These are phyloP conservation scores for Actinernus sp. DNA, from an alignment of 92 coral and sea anemone species.

Conservation along the genomic window DNA sequence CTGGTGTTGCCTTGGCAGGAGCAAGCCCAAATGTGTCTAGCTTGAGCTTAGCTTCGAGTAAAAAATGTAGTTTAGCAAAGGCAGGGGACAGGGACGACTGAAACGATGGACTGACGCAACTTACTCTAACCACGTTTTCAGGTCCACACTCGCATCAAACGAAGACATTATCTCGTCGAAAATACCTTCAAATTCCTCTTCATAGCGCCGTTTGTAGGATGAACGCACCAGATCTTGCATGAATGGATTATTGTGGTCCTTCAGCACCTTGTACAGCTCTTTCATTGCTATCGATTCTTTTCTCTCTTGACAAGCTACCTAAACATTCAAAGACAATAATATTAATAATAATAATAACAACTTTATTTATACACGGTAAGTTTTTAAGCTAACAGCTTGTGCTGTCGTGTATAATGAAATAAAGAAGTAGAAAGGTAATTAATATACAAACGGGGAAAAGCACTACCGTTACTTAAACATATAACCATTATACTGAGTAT, in stretches of 20 bases:
- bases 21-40: too few relatives aligned
- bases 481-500: too few relatives aligned
- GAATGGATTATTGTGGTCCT: conserved; percentile 30
- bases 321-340: too few relatives aligned
- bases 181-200: too few relatives aligned
- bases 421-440: too few relatives aligned
- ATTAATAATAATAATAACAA: too few relatives aligned
- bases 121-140: conserved; percentile 10
- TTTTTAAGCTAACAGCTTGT: too few relatives aligned
- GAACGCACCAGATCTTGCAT: conserved; percentile 19
- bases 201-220: conserved; percentile 4
- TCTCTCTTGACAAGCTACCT: too few relatives aligned
- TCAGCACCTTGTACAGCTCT: conserved; percentile 30
- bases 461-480: too few relatives aligned
- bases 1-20: neutral
- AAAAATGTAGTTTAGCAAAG: conserved; percentile 3
- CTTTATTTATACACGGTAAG: too few relatives aligned
- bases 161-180: conserved; percentile 1
- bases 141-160: conserved; percentile 3
- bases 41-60: conserved; percentile 23
- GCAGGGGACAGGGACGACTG: conserved; percentile 9
- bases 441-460: too few relatives aligned
- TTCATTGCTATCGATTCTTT: conserved; percentile 16
- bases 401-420: too few relatives aligned
- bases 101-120: conserved; percentile 5